Base-by-base conservation (phyloP, 2,888 invertebrate species). In the Drosophila picticornis region DNA sequence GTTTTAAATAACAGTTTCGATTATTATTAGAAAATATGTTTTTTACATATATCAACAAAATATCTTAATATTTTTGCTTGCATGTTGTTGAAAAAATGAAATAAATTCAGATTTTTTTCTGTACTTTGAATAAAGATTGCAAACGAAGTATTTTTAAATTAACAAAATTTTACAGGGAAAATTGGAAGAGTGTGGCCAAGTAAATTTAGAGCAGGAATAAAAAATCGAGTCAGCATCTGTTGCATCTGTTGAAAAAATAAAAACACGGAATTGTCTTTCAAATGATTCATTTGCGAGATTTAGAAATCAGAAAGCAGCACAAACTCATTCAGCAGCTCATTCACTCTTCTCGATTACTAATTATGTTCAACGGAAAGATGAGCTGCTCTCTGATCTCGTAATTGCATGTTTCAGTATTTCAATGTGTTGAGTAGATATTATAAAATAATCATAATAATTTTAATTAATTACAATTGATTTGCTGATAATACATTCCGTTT, bases 221-320 rank as follows among this genome's bases (percentile, higher is more conserved):
- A 59, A 55, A 46, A 64, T 32, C 31, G 29, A 10, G 59, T 34
- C 19, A 51, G 38, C 48, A 36, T 58, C 34, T 57, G 31, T 57
- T 70, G 46, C 70, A 65, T 60, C 32, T 32, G 34, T 48, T 50
- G 46, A 46, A 67, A 60, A 34, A 19, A n/a, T 29, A n/a, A 57
- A 46, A 36, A 36, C 11, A 22, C n/a, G 29, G 62, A 63, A 57
- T 60, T 43, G 32, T 53, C 43, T 73, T 59, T 69, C 19, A 50
- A 70, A 70, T 73, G 61, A 61, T 55, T 77, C 53, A 56, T 65
- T 55, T 71, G 62, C 27, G 34, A 51, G 40, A 72, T 57, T 53
- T 43, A 9, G 38, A 52, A 58, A 58, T 22, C 36, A 40, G 63
- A 38, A 34, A 22, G 10, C 13, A 58, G n/a, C 31, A 55, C 43